Percentiles rank a stretch among this genome's conserved stretches.
Evolutionary conservation across 2,888 invertebrate genomes (phyloP).

Genomic region (Sphinx pinastri): DNA sequence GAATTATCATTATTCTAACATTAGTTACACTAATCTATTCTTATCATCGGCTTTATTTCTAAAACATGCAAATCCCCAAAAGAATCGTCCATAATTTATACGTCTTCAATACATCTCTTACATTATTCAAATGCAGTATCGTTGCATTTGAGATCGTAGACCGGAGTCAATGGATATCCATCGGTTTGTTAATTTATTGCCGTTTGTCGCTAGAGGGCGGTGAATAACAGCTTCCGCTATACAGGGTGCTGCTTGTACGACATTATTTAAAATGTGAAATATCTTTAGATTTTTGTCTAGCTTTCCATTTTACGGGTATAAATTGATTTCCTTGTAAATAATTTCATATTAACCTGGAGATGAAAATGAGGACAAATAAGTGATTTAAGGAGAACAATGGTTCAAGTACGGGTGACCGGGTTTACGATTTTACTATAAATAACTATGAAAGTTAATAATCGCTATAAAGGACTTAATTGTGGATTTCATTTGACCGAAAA

Average conservation of each 20-base stretch:
- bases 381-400: too few relatives aligned
- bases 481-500: too few relatives aligned
- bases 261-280: too few relatives aligned
- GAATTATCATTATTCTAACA: not conserved
- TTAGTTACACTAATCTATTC: constrained; percentile 2
- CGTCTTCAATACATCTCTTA: constrained; percentile 48
- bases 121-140: constrained; percentile 65
- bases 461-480: too few relatives aligned
- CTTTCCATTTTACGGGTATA: too few relatives aligned
- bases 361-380: too few relatives aligned
- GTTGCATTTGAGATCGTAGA: constrained; percentile 56
- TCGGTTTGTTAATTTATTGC: constrained; percentile 71
- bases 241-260: not conserved
- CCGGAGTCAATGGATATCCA: constrained; percentile 70
- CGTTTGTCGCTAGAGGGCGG: constrained; percentile 57
- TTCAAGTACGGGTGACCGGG: too few relatives aligned
- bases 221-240: constrained; percentile 60
- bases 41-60: constrained; percentile 9
- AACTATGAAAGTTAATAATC: too few relatives aligned
- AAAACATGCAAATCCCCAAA: constrained; percentile 22
- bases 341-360: too few relatives aligned
- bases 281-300: too few relatives aligned
- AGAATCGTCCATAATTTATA: constrained; percentile 39
- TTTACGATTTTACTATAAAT: too few relatives aligned
- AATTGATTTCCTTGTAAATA: too few relatives aligned